Evolutionary conservation across 2,797 vertebrate species (phyloP).

Genomic region (Rhabdophis nuchalis): DNA sequence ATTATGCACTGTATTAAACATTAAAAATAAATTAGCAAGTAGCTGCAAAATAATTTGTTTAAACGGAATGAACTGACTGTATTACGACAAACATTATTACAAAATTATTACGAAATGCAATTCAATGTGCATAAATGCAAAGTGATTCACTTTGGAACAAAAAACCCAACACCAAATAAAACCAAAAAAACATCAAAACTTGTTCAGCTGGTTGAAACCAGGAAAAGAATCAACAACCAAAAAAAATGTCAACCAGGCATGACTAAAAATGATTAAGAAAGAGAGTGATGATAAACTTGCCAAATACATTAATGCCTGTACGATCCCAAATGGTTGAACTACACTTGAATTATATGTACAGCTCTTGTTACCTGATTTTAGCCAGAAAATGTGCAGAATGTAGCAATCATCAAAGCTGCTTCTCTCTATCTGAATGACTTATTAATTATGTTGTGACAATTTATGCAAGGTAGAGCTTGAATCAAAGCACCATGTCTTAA

Average conservation of each 20-base stretch:
- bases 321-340: background rate
- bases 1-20: background rate
- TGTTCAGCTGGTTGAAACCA: background rate
- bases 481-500: background rate
- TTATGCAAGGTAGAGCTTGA: background rate
- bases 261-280: background rate
- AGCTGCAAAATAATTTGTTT: background rate
- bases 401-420: background rate
- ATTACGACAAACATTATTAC: background rate
- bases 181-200: background rate
- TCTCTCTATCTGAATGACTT: background rate
- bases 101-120: background rate
- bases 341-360: background rate
- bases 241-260: background rate
- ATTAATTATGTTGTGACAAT: background rate
- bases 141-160: background rate
- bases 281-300: background rate
- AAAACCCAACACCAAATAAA: background rate
- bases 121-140: background rate
- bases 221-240: background rate
- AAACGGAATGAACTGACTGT: background rate
- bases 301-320: background rate
- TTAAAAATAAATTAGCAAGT: background rate
- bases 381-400: background rate
- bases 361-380: background rate